A percentile compares a stretch with the other conserved stretches of the same genome.
Conservation (phyloP, 92 coral and sea anemone genomes). For the Zoanthus sociatus region DNA sequence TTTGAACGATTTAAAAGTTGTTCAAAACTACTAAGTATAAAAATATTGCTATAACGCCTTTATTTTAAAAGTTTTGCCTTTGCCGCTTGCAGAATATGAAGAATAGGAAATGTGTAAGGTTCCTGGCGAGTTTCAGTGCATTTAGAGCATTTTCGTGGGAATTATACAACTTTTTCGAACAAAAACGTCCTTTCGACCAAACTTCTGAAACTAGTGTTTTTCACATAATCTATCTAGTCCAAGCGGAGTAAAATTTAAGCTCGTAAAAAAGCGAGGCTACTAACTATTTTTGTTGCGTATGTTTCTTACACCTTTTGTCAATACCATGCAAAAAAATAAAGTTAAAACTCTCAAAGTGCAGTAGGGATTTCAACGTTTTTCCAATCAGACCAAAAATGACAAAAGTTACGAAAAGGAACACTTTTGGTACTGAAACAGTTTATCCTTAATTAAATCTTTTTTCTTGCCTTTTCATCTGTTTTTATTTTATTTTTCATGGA, state of each 20-base stretch:
- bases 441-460: conserved; percentile 8
- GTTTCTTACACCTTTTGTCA: conserved; percentile 22
- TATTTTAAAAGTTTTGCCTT: too few relatives aligned
- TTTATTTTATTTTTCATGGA: too few relatives aligned
- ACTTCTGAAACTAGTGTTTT: too few relatives aligned
- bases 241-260: conserved; percentile 25
- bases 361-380: conserved; percentile 12
- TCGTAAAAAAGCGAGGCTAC: conserved; percentile 3
- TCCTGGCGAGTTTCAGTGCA: too few relatives aligned
- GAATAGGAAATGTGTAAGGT: too few relatives aligned
- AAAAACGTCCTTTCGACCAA: too few relatives aligned
- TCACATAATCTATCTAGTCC: neutral
- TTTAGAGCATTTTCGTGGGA: too few relatives aligned
- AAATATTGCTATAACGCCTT: too few relatives aligned
- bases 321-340: conserved; percentile 20
- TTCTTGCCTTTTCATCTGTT: neutral
- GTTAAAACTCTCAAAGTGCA: conserved; percentile 9
- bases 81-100: too few relatives aligned
- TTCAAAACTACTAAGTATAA: too few relatives aligned
- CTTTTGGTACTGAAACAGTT: conserved; percentile 11
- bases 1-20: too few relatives aligned
- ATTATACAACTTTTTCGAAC: too few relatives aligned
- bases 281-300: conserved; percentile 18
- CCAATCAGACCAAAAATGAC: conserved; percentile 24
- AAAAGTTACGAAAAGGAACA: conserved; percentile 42